phyloP scores from a whole-genome alignment of 92 coral and sea anemone species.

The Siderastrea radians region DNA sequence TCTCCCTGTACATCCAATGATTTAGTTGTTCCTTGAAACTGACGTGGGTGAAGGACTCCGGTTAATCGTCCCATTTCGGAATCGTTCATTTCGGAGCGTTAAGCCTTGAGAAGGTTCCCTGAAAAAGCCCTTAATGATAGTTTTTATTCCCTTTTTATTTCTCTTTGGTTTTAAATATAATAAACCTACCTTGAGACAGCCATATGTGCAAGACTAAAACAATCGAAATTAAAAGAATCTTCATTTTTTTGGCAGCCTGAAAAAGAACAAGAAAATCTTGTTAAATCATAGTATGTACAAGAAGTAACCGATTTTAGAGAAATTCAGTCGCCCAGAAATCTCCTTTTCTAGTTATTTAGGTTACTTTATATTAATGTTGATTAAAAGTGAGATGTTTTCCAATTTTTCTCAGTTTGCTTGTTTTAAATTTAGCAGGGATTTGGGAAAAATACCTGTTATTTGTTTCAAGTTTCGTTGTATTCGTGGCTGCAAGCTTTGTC shows the following conservation, averaged over 20 bases:
- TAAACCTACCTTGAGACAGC: constrained; percentile 12
- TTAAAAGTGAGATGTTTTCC: neutral
- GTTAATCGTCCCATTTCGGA: no score
- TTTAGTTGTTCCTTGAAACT: no score
- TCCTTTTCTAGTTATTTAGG: neutral
- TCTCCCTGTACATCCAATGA: no score
- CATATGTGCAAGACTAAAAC: neutral
- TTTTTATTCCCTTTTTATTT: neutral
- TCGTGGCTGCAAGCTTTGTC: neutral
- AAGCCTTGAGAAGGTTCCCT: neutral
- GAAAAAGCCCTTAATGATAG: neutral
- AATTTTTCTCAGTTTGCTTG: neutral
- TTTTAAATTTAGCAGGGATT: neutral
- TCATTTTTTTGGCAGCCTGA: constrained; percentile 7
- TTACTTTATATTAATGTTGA: neutral
- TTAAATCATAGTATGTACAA: neutral
- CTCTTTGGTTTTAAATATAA: neutral
- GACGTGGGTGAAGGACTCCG: no score
- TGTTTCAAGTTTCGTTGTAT: neutral
- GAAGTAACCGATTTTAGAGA: neutral
- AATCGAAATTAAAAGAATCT: constrained; percentile 16
- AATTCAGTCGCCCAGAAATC: neutral
- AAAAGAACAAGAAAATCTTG: neutral
- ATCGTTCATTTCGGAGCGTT: neutral
- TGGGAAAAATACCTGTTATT: constrained; percentile 1